Conservation (phyloP, 1,140 invertebrate genomes). For the Aricia agestis region DNA sequence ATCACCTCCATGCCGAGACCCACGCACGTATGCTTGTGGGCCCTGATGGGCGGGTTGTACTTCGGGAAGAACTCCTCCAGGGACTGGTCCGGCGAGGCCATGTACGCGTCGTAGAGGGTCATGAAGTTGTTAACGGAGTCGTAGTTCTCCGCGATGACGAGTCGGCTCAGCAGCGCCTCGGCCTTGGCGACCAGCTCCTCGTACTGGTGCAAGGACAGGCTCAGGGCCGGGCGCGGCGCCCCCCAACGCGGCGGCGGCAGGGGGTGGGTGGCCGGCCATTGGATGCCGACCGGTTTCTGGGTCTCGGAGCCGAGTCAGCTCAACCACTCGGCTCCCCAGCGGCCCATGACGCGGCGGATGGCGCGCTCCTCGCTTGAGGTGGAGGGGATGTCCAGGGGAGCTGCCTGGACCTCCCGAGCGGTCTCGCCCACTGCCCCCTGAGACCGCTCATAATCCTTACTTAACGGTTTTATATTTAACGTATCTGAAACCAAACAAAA, state of each 20-base stretch:
- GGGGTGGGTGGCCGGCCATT: slow-evolving; percentile 74
- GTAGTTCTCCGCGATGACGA: slow-evolving; percentile 89
- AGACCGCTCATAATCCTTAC: slow-evolving; percentile 69
- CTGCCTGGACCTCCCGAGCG: slow-evolving; percentile 66
- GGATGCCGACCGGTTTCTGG: slow-evolving; percentile 67
- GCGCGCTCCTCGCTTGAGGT: slow-evolving; percentile 71
- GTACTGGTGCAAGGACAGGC: slow-evolving; percentile 82
- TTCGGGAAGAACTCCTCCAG: slow-evolving; percentile 60
- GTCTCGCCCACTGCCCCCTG: slow-evolving; percentile 68
- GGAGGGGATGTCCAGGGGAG: slow-evolving; percentile 48
- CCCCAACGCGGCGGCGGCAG: slow-evolving; percentile 84
- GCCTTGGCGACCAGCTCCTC: slow-evolving; percentile 87
- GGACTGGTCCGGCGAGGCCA: slow-evolving; percentile 51
- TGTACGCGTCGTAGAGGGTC: slow-evolving; percentile 86
- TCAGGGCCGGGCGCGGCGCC: slow-evolving; percentile 65
- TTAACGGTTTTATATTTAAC: slow-evolving; percentile 76
- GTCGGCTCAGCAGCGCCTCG: slow-evolving; percentile 86
- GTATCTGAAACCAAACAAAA: slow-evolving; percentile 52
- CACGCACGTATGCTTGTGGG: slow-evolving; percentile 91
- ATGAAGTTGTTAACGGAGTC: slow-evolving; percentile 92
- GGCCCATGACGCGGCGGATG: slow-evolving; percentile 85
- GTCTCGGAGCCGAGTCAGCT: slow-evolving; percentile 90
- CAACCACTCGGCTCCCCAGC: slow-evolving; percentile 93
- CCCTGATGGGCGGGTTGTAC: slow-evolving; percentile 86
- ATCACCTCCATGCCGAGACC: slow-evolving; percentile 90